Base-by-base conservation (phyloP, 2,888 invertebrate species). In the Oxyscelio sp. region DNA sequence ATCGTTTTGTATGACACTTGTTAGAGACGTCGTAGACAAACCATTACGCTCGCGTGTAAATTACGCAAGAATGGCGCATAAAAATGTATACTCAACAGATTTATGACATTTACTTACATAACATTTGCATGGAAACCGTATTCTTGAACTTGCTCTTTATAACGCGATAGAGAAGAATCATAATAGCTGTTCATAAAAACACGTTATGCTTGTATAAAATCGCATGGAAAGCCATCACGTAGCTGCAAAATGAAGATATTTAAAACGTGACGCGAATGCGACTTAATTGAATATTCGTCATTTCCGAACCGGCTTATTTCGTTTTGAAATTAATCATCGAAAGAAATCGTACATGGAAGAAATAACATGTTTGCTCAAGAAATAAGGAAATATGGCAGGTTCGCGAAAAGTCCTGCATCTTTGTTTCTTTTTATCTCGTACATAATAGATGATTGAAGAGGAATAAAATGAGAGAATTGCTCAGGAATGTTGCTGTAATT, bases 1-100 rank as follows among this genome's bases (percentile, higher is more conserved):
- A 75, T 31, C 75, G 22, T 56, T 77, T 58, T 31, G 65, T 31
- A 15, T n/a, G 52, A 70, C 78, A 70, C 66, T 78, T 59, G 59
- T 59, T 77, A 66, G 43, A 38, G n/a, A 56, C 8, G 63, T 48
- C 45, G 71, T 56, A 80, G 79, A 66, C 52, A 73, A 73, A 59
- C 45, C 59, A 59, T 79, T 71, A 65, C 40, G 17, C 15, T 50
- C 40, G 38, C 40, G 73, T 43, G 73, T 73, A 80, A 81, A 74
- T 79, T 79, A 81, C 66, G 31, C 24, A 54, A 45, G 15, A 74
- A 61, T 66, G 19, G 54, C 74, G 43, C 63, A 73, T 83, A 77
- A 77, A 83, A 71, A 58, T 61, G 71, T 77, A 66, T 59, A 81
- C 70, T 71, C 45, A 27, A 65, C 63, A 59, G 58, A 82, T 80